Evolutionary conservation across 2,888 invertebrate species (phyloP).

Genomic region (Liopterus haemorrhoidalis): DNA sequence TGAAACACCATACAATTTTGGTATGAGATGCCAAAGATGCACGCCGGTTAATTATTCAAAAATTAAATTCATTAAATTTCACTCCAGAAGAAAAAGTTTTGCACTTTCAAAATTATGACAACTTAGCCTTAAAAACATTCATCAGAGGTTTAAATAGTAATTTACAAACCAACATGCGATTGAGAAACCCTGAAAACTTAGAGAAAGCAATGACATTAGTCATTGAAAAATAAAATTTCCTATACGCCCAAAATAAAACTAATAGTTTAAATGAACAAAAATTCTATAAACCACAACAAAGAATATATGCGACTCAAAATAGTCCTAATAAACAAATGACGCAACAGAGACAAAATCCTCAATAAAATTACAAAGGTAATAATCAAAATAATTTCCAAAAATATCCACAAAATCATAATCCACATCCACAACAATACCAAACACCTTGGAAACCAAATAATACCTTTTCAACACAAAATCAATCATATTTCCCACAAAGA

Average conservation of each 20-base stretch:
- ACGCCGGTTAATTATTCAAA: too few relatives aligned
- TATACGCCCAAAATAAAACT: too few relatives aligned
- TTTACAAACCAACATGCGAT: constrained; percentile 9
- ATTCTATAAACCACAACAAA: neutral
- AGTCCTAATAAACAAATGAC: too few relatives aligned
- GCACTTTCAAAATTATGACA: constrained; percentile 7
- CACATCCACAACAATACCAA: too few relatives aligned
- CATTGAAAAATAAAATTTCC: constrained; percentile 8
- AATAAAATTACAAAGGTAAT: too few relatives aligned
- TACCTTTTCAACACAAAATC: too few relatives aligned
- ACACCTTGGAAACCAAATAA: too few relatives aligned
- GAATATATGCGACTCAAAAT: neutral
- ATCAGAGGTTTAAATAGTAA: constrained; percentile 6
- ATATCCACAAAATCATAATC: too few relatives aligned
- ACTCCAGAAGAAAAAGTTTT: neutral
- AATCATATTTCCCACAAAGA: too few relatives aligned
- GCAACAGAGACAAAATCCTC: neutral
- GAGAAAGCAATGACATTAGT: constrained; percentile 5
- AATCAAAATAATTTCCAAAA: too few relatives aligned
- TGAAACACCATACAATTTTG: constrained; percentile 7
- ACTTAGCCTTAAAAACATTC: constrained; percentile 12
- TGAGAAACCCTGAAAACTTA: constrained; percentile 4
- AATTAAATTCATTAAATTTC: too few relatives aligned
- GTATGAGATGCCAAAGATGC: constrained; percentile 1
- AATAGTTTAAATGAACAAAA: too few relatives aligned